Evolutionary conservation across 2,797 vertebrate genomes (phyloP).

Genomic region (Hybognathus amarus): DNA sequence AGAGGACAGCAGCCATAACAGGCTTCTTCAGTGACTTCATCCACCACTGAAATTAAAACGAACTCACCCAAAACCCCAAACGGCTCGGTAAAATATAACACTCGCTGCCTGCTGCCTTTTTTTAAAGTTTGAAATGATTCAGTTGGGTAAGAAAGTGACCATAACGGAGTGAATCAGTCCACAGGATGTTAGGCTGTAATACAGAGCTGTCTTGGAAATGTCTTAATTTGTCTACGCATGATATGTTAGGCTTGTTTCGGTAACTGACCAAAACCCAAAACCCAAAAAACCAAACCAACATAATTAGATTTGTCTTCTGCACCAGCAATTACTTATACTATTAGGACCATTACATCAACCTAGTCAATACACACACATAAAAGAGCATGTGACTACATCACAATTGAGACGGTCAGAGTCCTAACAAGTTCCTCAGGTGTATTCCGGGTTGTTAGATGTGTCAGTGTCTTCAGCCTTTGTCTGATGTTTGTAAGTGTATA

Average conservation of each 20-base stretch:
- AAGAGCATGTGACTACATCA: neutral
- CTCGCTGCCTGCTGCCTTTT: conserved; percentile 17
- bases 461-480: conserved; percentile 20
- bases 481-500: conserved; percentile 25
- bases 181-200: neutral
- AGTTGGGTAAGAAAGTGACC: conserved; percentile 28
- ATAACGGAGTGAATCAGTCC: conserved; percentile 41
- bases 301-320: neutral
- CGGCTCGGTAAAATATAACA: conserved; percentile 48
- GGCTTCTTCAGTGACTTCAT: conserved; percentile 43
- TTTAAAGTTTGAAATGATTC: conserved; percentile 37
- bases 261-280: neutral
- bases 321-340: neutral
- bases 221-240: conserved; percentile 5
- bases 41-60: conserved; percentile 40
- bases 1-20: conserved; percentile 35
- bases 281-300: neutral
- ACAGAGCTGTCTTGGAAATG: neutral
- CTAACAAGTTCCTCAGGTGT: conserved; percentile 35
- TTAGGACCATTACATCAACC: neutral
- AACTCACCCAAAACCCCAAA: conserved; percentile 46
- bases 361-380: neutral
- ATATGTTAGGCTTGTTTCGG: neutral
- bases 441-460: conserved; percentile 26
- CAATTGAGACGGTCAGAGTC: conserved; percentile 5